phyloP scores from a whole-genome alignment of 1,140 invertebrate species.

The Microplitis mediator region DNA sequence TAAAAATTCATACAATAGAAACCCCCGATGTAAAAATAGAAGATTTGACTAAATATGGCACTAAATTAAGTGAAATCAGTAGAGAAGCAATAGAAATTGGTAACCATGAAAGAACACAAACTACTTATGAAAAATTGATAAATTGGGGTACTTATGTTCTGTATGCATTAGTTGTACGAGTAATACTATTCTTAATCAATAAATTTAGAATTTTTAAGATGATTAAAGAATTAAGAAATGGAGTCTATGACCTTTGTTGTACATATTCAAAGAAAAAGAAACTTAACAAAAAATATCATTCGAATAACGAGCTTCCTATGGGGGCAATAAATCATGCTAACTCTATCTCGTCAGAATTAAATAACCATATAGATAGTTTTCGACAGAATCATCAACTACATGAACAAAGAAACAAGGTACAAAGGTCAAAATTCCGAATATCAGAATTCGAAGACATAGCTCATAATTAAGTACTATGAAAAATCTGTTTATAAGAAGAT shows the following conservation, averaged over 20 bases:
- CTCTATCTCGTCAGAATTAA: background rate
- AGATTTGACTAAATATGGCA: conserved; percentile 4
- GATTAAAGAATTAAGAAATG: background rate
- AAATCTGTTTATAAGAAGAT: too few species aligned
- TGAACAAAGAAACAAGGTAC: background rate
- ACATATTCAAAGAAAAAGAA: too few species aligned
- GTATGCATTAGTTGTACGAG: background rate
- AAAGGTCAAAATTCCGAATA: background rate
- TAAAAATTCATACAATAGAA: conserved; percentile 11
- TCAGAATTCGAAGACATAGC: background rate
- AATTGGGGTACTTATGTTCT: background rate
- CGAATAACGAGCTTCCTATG: too few species aligned
- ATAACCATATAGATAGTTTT: background rate
- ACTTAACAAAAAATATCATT: too few species aligned
- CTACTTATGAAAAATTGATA: background rate
- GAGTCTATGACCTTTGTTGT: too few species aligned
- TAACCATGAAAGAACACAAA: background rate
- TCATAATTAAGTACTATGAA: too few species aligned
- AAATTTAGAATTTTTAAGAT: background rate
- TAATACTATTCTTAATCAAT: background rate
- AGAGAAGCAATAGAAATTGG: too few species aligned
- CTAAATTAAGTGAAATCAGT: background rate
- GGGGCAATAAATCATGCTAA: too few species aligned
- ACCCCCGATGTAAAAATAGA: background rate
- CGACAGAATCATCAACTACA: background rate